These are phyloP conservation scores for Nymphalis c-album DNA, from an alignment of 2,888 invertebrate species.

Conservation along the genomic window DNA sequence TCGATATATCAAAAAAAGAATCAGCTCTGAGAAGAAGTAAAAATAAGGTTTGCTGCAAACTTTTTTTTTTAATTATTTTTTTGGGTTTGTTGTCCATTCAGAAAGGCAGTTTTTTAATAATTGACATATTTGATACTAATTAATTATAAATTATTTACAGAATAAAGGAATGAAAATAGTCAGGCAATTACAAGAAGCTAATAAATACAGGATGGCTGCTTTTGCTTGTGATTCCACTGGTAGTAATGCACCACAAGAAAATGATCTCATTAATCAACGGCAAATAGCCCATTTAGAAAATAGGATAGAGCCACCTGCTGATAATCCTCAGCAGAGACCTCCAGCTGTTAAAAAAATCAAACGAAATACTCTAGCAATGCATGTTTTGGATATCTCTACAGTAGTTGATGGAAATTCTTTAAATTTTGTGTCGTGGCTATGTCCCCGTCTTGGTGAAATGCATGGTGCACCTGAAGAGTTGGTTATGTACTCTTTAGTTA, in stretches of 20 bases:
- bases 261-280: constrained; percentile 76
- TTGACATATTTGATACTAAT: background rate
- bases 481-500: constrained; percentile 93
- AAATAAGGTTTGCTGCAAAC: constrained; percentile 55
- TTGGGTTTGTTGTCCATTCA: no score
- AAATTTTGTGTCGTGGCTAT: constrained; percentile 86
- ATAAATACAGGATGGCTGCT: constrained; percentile 78
- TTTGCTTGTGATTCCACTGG: constrained; percentile 72
- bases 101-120: no score
- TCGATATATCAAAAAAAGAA: constrained; percentile 63
- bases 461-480: constrained; percentile 92
- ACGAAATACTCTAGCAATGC: constrained; percentile 88
- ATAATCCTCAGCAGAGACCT: constrained; percentile 58
- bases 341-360: constrained; percentile 82
- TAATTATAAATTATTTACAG: constrained; percentile 50
- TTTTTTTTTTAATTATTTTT: no score
- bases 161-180: constrained; percentile 76
- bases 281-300: constrained; percentile 73
- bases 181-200: constrained; percentile 74
- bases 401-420: constrained; percentile 83
- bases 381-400: constrained; percentile 91
- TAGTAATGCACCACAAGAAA: constrained; percentile 63
- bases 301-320: constrained; percentile 63
- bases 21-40: constrained; percentile 64
- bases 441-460: constrained; percentile 84